phyloP scores from a whole-genome alignment of 2,888 invertebrate genomes.

The Drosophila mayaguana region DNA sequence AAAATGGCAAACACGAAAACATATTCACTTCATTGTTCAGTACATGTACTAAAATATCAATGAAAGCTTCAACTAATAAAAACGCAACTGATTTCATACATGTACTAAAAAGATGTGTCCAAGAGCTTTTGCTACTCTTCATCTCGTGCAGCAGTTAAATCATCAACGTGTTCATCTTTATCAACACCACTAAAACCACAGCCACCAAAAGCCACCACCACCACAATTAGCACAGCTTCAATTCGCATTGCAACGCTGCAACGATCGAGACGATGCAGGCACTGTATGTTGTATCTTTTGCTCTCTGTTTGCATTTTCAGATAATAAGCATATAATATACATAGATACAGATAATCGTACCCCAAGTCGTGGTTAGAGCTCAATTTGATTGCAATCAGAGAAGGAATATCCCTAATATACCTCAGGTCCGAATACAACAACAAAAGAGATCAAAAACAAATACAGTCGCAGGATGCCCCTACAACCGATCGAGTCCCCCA shows the following conservation, averaged over 20 bases:
- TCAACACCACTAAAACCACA: slow-evolving; percentile 8
- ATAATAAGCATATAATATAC: slow-evolving; percentile 73
- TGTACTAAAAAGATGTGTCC: slow-evolving; percentile 6
- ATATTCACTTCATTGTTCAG: not conserved
- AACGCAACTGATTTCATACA: not conserved
- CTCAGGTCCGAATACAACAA: not conserved
- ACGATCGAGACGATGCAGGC: slow-evolving; percentile 43
- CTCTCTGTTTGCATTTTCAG: slow-evolving; percentile 69
- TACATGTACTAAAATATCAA: slow-evolving; percentile 12
- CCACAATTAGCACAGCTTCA: slow-evolving; percentile 31
- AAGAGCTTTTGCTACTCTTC: slow-evolving; percentile 27
- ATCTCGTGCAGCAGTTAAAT: slow-evolving; percentile 50
- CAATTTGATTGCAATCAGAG: slow-evolving; percentile 28
- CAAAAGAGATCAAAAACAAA: slow-evolving; percentile 18
- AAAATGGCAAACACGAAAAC: not conserved
- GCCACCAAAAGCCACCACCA: slow-evolving; percentile 13
- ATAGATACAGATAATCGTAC: slow-evolving; percentile 51
- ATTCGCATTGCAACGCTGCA: slow-evolving; percentile 19
- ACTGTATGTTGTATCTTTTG: slow-evolving; percentile 56
- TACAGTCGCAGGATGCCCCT: slow-evolving; percentile 63
- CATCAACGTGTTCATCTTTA: slow-evolving; percentile 24
- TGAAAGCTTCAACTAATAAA: not conserved
- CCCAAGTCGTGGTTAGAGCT: slow-evolving; percentile 44
- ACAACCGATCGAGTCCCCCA: slow-evolving; percentile 74
- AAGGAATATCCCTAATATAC: slow-evolving; percentile 1